phyloP scores from a whole-genome alignment of 2,888 invertebrate species.

The Unio delphinus region DNA sequence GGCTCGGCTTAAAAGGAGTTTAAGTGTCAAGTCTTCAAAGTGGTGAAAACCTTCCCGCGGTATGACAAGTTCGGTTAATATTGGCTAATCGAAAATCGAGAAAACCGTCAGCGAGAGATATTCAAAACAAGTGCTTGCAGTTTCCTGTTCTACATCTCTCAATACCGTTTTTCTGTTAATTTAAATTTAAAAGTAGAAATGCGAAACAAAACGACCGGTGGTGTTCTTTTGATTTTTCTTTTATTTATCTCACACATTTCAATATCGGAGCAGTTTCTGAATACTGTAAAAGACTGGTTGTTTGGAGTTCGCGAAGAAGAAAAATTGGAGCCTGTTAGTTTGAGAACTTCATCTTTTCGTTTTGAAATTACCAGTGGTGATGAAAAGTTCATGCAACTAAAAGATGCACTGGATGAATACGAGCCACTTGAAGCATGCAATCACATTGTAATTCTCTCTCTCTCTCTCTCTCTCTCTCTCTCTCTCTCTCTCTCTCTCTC shows the following conservation, averaged over 20 bases:
- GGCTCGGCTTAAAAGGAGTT: too few species aligned
- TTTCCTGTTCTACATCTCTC: too few species aligned
- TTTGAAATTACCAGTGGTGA: slow-evolving; percentile 76
- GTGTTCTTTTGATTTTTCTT: background rate
- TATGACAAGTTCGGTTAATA: too few species aligned
- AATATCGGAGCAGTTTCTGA: slow-evolving; percentile 3
- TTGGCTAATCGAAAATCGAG: too few species aligned
- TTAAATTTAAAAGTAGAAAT: too few species aligned
- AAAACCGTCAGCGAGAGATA: too few species aligned
- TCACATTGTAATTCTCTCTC: slow-evolving; percentile 73
- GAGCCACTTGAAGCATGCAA: slow-evolving; percentile 78
- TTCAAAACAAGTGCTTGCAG: too few species aligned
- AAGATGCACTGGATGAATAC: slow-evolving; percentile 76
- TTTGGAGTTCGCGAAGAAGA: slow-evolving; percentile 26
- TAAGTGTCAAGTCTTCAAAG: too few species aligned
- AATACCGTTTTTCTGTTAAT: too few species aligned
- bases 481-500: background rate
- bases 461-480: background rate
- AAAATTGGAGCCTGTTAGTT: slow-evolving; percentile 5
- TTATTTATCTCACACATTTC: slow-evolving; percentile 7
- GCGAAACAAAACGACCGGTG: too few species aligned
- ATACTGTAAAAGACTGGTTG: slow-evolving; percentile 25
- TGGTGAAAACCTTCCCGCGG: too few species aligned
- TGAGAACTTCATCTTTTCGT: slow-evolving; percentile 21
- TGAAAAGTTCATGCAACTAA: slow-evolving; percentile 79